Conservation (phyloP, 2,888 invertebrate species). For the Drymonia ruficornis region DNA sequence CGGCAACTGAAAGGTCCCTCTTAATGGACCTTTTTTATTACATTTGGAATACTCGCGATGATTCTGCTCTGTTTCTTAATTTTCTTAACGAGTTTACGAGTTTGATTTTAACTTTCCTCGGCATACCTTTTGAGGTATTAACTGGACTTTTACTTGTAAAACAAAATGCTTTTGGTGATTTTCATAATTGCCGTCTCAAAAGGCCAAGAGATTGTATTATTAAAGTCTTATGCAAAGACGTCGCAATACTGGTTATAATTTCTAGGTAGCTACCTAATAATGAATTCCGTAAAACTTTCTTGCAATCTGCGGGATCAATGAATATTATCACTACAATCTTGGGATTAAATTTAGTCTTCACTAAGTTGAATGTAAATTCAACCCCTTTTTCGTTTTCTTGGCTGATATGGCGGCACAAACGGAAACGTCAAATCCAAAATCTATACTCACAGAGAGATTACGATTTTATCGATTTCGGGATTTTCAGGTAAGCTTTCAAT, state of each 20-base stretch:
- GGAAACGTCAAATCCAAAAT: neutral
- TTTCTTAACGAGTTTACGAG: conserved; percentile 6
- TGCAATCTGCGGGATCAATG: neutral
- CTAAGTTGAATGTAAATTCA: conserved; percentile 19
- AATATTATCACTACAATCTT: neutral
- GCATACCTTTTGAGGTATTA: neutral
- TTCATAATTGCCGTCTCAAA: neutral
- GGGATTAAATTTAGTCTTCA: conserved; percentile 17
- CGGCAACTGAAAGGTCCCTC: conserved; percentile 14
- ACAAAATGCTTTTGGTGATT: neutral
- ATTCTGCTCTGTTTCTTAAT: conserved; percentile 5
- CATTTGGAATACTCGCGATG: conserved; percentile 14
- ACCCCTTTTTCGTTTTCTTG: conserved; percentile 12
- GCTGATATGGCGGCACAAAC: neutral
- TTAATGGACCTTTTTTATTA: conserved; percentile 16
- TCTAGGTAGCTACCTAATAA: too few relatives aligned
- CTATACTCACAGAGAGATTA: neutral
- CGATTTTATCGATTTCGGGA: neutral
- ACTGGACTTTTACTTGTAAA: neutral
- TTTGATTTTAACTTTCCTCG: neutral
- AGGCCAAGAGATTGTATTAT: neutral
- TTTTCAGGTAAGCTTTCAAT: neutral
- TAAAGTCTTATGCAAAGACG: too few relatives aligned
- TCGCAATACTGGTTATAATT: too few relatives aligned
- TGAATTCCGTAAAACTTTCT: neutral